These are phyloP conservation scores for Apamea crenata DNA, from an alignment of 2,888 invertebrate species.

Conservation along the genomic window DNA sequence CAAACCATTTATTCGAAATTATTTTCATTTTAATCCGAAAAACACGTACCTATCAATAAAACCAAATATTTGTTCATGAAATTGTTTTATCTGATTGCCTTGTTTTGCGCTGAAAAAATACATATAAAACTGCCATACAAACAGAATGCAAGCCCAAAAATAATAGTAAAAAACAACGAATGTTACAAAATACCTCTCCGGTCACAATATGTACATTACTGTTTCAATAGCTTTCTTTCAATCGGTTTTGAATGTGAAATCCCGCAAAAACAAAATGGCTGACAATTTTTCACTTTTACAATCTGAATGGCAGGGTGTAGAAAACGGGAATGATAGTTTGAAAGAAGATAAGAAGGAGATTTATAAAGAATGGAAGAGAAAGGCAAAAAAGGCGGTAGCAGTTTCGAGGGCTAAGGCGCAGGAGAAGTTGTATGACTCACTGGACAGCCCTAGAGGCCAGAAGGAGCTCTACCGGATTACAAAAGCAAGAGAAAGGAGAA, in stretches of 20 bases:
- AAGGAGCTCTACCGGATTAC: too few relatives aligned
- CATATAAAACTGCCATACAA: background rate
- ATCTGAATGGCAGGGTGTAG: too few relatives aligned
- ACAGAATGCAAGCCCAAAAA: background rate
- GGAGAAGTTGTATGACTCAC: too few relatives aligned
- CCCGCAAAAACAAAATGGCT: background rate
- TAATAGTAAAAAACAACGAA: background rate
- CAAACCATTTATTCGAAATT: background rate
- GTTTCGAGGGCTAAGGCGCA: too few relatives aligned
- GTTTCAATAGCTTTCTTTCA: background rate
- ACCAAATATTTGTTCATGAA: background rate
- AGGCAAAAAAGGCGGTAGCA: too few relatives aligned
- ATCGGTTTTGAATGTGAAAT: background rate
- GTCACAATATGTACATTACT: background rate
- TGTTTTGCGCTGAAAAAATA: too few relatives aligned
- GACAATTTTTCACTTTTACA: conserved; percentile 11
- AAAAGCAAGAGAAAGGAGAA: too few relatives aligned
- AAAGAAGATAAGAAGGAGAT: too few relatives aligned
- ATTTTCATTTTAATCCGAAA: background rate
- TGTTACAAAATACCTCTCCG: background rate
- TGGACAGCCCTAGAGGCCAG: too few relatives aligned
- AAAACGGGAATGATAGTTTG: too few relatives aligned
- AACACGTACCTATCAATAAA: background rate
- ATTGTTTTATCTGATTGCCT: background rate
- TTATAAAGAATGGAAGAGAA: too few relatives aligned